Evolutionary conservation across 2,888 invertebrate species (phyloP).

Genomic region (Epirrhoe alternata): DNA sequence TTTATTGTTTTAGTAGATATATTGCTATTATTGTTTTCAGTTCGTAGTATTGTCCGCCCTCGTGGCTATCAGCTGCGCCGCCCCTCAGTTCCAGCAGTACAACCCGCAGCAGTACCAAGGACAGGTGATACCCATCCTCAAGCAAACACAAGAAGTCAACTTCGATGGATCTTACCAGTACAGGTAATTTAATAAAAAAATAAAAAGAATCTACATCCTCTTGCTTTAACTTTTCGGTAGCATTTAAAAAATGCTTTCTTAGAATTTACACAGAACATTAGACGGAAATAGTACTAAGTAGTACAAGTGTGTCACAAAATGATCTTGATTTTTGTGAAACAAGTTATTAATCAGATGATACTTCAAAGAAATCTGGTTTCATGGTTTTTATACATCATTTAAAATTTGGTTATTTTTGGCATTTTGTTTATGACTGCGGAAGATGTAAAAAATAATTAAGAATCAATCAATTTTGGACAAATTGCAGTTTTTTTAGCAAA

Average conservation of each 20-base stretch:
- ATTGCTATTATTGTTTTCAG: slow-evolving; percentile 54
- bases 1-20: too few relatives aligned
- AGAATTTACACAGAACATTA: background rate
- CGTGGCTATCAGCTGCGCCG: slow-evolving; percentile 68
- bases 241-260: background rate
- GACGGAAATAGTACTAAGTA: background rate
- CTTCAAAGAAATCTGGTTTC: background rate
- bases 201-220: too few relatives aligned
- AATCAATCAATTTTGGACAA: slow-evolving; percentile 4
- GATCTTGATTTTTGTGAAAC: background rate
- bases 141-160: slow-evolving; percentile 83
- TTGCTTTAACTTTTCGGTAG: too few relatives aligned
- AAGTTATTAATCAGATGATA: slow-evolving; percentile 5
- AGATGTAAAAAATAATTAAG: slow-evolving; percentile 2
- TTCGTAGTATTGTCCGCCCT: slow-evolving; percentile 70
- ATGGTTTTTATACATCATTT: background rate
- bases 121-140: slow-evolving; percentile 85
- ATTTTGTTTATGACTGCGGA: background rate
- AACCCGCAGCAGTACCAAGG: slow-evolving; percentile 64
- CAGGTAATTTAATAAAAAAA: slow-evolving; percentile 69
- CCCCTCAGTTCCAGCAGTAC: slow-evolving; percentile 66
- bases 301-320: background rate
- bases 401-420: background rate
- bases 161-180: slow-evolving; percentile 86
- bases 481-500: background rate